Base-by-base conservation (phyloP, 2,797 vertebrate species). In the Cirrhinus mrigala region DNA sequence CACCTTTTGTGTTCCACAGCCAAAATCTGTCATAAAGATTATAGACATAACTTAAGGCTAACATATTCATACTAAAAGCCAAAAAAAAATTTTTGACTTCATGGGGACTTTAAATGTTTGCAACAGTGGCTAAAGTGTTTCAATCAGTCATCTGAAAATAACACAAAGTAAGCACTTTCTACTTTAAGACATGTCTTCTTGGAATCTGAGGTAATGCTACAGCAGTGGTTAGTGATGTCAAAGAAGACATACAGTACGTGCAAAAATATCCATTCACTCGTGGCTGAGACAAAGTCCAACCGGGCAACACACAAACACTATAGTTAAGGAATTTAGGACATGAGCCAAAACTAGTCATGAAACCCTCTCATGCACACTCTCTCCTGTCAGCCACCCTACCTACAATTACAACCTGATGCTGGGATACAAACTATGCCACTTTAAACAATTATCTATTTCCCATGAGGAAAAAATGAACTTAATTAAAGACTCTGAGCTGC, bases 301-400 rank as follows among this genome's bases (percentile, higher is more conserved):
- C 7, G 37, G 52, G 24, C 64, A 48, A 78, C 64, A 18, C 50
- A 70, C 48, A 24, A 69, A 73, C 60, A 78, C 52, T 77, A 79
- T 48, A 44, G 29, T 58, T 11, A 7, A 80, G 81, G 84, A 87
- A 87, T 89, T 84, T 85, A 62, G 86, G 86, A 58, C 6, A 33
- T 7, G n/a, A 50, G 86, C 88, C 86, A 88, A 85, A 84, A 33
- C 84, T 24, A 64, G 74, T 88, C 85, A 69, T 73, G 69, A 85
- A 83, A 73, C 3, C 1, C 62, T 70, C 54, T 76, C 84, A 62
- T 68, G 27, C 82, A 71, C 69, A 85, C 56, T 58, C 82, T 86
- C 84, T 73, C 79, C 79, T 74, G 74, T 73, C 54, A 66, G 58
- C 70, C 76, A 76, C 69, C 77, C 73, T 58, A 50, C 71, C 73